Evolutionary conservation across 2,797 vertebrate genomes (phyloP).

Genomic region (Gallirallus australis): DNA sequence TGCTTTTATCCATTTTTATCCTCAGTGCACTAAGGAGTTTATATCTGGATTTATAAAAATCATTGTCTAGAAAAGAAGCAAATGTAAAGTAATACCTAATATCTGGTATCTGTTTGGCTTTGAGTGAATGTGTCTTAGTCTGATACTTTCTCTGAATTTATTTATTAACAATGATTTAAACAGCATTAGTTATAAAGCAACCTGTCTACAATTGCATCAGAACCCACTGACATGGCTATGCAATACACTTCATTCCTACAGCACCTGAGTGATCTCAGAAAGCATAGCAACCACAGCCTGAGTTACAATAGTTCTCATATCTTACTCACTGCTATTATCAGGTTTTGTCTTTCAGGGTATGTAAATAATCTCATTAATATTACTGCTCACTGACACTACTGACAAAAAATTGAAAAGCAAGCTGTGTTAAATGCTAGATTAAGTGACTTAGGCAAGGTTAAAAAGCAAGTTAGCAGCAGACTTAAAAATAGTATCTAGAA

Average conservation of each 20-base stretch:
- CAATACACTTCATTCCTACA: not conserved
- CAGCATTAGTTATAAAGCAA: not conserved
- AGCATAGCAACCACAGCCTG: not conserved
- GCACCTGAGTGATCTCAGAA: not conserved
- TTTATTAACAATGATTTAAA: not conserved
- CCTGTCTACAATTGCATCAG: not conserved
- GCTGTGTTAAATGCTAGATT: not conserved
- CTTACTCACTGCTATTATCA: not conserved
- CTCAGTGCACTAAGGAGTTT: not conserved
- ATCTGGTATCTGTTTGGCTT: not conserved
- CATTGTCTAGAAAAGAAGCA: not conserved
- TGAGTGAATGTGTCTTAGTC: not conserved
- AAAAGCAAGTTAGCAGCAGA: not conserved
- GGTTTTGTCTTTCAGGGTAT: not conserved
- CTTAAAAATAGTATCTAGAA: not conserved
- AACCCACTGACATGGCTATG: not conserved
- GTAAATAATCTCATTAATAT: not conserved
- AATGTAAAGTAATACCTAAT: not conserved
- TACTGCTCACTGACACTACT: not conserved
- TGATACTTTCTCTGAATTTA: not conserved
- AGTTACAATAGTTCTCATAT: not conserved
- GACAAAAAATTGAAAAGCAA: not conserved
- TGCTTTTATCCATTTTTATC: not conserved
- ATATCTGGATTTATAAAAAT: not conserved
- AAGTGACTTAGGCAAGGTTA: not conserved